These are phyloP conservation scores for Crotalus helleri DNA, from an alignment of 2,113 vertebrate species.

Conservation along the genomic window DNA sequence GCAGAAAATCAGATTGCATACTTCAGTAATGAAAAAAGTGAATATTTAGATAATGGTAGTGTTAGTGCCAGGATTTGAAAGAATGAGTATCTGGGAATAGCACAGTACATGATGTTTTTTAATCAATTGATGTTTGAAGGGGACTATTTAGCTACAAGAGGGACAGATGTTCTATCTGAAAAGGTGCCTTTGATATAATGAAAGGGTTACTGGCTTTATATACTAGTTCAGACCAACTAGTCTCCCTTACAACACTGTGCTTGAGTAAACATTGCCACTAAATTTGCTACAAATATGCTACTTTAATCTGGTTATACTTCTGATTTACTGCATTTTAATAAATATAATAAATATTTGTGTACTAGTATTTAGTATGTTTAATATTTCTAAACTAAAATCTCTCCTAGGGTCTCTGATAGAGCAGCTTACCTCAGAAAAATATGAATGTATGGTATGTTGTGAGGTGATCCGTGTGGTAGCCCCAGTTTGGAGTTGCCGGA, in stretches of 20 bases:
- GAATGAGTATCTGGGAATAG: background rate
- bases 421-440: conserved; percentile 93
- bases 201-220: background rate
- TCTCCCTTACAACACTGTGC: background rate
- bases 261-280: background rate
- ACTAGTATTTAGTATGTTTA: background rate
- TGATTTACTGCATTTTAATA: background rate
- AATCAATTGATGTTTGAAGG: background rate
- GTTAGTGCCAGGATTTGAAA: background rate
- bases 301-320: background rate
- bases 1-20: background rate
- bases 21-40: background rate
- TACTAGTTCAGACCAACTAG: background rate
- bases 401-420: conserved; percentile 88
- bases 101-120: background rate
- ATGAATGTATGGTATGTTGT: conserved; percentile 99
- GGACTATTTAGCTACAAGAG: background rate
- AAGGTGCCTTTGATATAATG: background rate
- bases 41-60: background rate
- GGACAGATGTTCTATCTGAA: background rate
- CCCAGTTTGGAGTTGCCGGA: conserved; percentile 94
- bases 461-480: conserved; percentile 86
- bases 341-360: background rate
- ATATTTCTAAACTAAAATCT: conserved; percentile 1
- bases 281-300: background rate